Evolutionary conservation across 1,140 invertebrate genomes (phyloP), one percentile per base, ranked within the genome.

Genomic region (Drosophila ogumai): DNA sequence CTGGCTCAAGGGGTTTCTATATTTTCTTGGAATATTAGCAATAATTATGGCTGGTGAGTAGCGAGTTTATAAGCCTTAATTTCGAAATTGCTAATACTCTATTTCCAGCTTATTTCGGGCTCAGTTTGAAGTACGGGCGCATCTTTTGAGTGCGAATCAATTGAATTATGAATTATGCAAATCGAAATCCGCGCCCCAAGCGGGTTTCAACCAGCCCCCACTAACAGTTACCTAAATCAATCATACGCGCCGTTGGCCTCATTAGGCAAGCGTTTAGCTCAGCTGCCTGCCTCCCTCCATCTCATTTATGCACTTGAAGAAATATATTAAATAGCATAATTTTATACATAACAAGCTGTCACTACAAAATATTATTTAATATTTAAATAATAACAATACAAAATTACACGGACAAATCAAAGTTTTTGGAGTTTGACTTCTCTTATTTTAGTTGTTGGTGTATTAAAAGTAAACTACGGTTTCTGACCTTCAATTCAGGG

Each of bases 181-280:
- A 84, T 61, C 64, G 61, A 76, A 69, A 73, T 65, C 65, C 36
- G 17, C 22, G 76, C 81, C 81, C 19, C 31, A 22, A 61, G 81
- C 65, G 61, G 41, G 46, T 64, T 52, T 69, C 31, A 15, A 15
- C 17, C 61, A 31, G n/a, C 40, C 59, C 56, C n/a, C n/a, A 6
- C 36, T 47, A 25, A 41, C 19, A 49, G 25, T 52, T 55, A 58
- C 56, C 59, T 67, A 86, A 81, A 85, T 85, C 74, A 85, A 85
- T 85, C 78, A 85, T 86, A 77, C 77, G 81, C 78, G 38, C 82
- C 78, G 68, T 77, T 85, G 82, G 82, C 73, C 76, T 72, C 55
- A 71, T 71, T 72, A 71, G 36, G 12, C 57, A 28, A 36, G 32
- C 58, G 19, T 66, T 52, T 44, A 44, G 46, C 47, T 52, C 36